These are phyloP conservation scores for Urophycis tenuis DNA, from an alignment of 2,797 vertebrate genomes.

Conservation along the genomic window DNA sequence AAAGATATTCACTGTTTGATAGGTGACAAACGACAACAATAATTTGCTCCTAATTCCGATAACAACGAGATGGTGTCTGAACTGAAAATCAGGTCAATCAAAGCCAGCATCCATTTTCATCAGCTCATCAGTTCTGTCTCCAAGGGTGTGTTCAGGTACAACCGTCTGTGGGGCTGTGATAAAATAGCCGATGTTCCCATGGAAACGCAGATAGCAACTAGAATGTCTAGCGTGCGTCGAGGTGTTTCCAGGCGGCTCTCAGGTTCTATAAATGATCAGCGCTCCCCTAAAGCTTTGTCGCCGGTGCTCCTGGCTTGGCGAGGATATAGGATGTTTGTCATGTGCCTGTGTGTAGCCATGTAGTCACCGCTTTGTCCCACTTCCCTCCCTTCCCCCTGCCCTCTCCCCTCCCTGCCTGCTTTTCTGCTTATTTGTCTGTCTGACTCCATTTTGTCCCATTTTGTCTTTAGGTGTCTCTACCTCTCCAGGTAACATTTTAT, in stretches of 20 bases:
- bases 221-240: conserved; percentile 21
- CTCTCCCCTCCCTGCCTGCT: neutral
- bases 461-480: neutral
- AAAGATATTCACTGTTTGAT: too few species aligned
- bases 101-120: neutral
- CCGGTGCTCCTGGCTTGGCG: neutral
- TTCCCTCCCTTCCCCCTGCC: neutral
- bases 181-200: conserved; percentile 58
- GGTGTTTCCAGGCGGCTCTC: conserved; percentile 37
- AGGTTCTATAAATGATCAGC: conserved; percentile 40
- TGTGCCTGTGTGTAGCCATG: neutral
- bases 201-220: conserved; percentile 45
- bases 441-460: too few species aligned
- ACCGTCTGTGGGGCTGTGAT: conserved; percentile 38
- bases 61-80: too few species aligned
- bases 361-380: neutral
- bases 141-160: conserved; percentile 14
- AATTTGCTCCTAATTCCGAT: too few species aligned
- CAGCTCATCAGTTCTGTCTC: neutral
- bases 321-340: neutral
- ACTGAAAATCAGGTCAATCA: too few species aligned
- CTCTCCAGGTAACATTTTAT: too few species aligned
- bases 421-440: neutral
- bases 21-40: too few species aligned
- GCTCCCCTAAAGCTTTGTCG: conserved; percentile 12